These are phyloP conservation scores for Callithrix jacchus DNA, from an alignment of 2,113 vertebrate genomes.

Conservation along the genomic window DNA sequence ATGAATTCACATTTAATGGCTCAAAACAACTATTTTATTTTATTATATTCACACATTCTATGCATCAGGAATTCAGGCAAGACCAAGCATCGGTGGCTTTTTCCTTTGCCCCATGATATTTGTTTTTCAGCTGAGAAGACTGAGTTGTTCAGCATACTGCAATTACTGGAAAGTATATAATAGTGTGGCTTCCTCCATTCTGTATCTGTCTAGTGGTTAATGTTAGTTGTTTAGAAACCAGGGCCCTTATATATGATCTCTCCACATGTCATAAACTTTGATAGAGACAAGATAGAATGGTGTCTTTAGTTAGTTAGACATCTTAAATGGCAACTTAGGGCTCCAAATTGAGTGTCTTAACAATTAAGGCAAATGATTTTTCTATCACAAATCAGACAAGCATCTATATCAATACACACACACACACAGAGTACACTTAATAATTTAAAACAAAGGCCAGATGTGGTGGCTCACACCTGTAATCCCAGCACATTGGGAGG, in stretches of 20 bases:
- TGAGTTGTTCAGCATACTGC: background rate
- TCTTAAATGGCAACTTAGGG: background rate
- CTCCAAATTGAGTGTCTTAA: background rate
- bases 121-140: background rate
- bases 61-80: background rate
- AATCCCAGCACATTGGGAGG: too few relatives aligned
- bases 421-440: background rate
- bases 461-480: too few relatives aligned
- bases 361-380: background rate
- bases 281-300: background rate
- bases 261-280: background rate
- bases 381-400: background rate
- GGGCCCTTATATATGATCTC: rapidly evolving
- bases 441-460: background rate
- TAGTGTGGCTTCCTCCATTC: background rate
- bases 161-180: background rate
- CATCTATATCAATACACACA: background rate
- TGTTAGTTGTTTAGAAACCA: background rate
- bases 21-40: background rate
- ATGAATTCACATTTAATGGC: background rate
- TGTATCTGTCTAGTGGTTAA: background rate
- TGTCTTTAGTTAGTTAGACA: background rate
- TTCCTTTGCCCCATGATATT: background rate
- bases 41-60: background rate
- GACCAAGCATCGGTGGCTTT: background rate